Evolutionary conservation across 2,113 vertebrate species (phyloP), one percentile per base, ranked within the genome.

Genomic region (Dicrurus megarhynchus): DNA sequence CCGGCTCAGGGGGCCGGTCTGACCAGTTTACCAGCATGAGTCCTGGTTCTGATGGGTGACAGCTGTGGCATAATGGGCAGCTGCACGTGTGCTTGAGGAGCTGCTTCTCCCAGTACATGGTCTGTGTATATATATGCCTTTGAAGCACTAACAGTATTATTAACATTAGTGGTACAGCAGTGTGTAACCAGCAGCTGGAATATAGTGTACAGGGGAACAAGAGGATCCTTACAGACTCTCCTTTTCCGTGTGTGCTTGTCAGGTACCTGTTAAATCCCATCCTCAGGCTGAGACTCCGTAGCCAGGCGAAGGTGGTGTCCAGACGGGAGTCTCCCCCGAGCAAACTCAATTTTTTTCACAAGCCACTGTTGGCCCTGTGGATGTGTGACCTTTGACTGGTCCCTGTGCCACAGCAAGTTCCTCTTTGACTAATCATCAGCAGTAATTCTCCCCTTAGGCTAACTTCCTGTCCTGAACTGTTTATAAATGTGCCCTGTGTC

Each of bases 211-310:
- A 3, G 50, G 19, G 35, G 3, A 56, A 12, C 39, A 6, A 4
- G 33, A 23, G 30, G 19, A 26, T 56, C 41, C 30, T 24, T 32
- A 63, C 42, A 18, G 32, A 6, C 17, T 53, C 18, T 23, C 4
- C 9, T 50, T 42, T 49, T 15, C 28, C 17, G 13, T 18, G 0
- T 13, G 46, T 27, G 15, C 32, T 17, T 9, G 11, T 30, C 5
- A 3, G 23, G 17, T 46, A 2, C 28, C 39, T 30, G 53, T 44
- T 53, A 18, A 35, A 39, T 28, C 33, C 56, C 11, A 0, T 42
- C 35, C 56, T n/a, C 24, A 3, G 56, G 21, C 0, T 32, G 42
- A 12, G 4, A 2, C 33, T 60, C 12, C 0, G 0, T 20, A 28
- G 21, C 21, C 53, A n/a, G 69, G 24, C 0, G 3, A 32, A 39